Evolutionary conservation across 2,797 vertebrate species (phyloP).

Genomic region (Rhabdophis nuchalis): DNA sequence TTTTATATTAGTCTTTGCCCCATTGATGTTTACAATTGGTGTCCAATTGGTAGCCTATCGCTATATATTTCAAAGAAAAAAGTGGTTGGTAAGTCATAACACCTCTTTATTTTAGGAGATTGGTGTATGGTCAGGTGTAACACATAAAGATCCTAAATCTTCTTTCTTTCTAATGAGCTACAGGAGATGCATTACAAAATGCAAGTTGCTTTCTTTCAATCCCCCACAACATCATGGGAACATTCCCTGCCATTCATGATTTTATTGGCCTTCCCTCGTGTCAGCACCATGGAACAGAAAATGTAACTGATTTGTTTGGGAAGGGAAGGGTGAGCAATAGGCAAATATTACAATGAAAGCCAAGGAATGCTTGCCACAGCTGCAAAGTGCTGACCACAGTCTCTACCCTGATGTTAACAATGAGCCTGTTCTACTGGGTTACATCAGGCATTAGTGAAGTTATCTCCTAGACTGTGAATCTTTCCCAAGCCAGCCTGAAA

Average conservation of each 20-base stretch:
- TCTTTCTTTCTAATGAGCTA: neutral
- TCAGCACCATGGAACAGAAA: neutral
- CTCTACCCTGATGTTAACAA: neutral
- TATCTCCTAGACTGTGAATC: neutral
- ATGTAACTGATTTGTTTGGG: neutral
- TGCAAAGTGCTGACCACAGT: neutral
- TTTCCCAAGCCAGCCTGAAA: neutral
- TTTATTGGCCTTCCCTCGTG: neutral
- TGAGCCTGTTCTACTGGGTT: neutral
- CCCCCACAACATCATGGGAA: neutral
- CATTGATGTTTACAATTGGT: neutral
- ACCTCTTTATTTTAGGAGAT: neutral
- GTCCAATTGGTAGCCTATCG: neutral
- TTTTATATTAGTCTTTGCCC: neutral
- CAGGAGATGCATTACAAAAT: neutral
- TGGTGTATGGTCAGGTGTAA: too few species aligned
- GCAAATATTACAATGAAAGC: neutral
- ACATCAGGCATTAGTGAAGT: neutral
- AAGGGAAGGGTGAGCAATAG: too few species aligned
- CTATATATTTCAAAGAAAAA: neutral
- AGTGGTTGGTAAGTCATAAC: conserved; percentile 19
- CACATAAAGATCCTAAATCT: neutral
- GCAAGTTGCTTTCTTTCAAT: neutral
- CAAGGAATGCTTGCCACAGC: neutral
- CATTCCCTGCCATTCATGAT: neutral